These are phyloP conservation scores for Neodiprion lecontei DNA, from an alignment of 1,140 invertebrate genomes.

Conservation along the genomic window DNA sequence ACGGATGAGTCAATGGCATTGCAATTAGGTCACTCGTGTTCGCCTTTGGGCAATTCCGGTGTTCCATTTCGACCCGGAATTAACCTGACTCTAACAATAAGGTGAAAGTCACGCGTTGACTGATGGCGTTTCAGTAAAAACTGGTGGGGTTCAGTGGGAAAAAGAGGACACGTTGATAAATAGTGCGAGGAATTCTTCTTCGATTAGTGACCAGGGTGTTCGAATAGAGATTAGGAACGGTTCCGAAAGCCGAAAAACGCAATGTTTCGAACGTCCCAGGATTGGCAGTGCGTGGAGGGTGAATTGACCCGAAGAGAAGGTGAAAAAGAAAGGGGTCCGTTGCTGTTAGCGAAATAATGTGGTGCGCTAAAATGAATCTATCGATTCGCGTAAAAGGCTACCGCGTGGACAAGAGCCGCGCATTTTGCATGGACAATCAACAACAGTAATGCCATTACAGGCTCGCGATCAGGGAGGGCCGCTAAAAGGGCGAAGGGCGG, in stretches of 20 bases:
- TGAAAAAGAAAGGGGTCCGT: background rate
- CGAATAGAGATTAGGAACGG: slow-evolving; percentile 3
- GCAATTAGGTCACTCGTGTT: background rate
- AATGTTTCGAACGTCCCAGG: background rate
- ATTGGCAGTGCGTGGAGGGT: background rate
- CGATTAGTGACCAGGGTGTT: slow-evolving; percentile 10
- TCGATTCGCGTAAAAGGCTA: background rate
- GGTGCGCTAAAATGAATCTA: background rate
- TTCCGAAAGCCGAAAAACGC: background rate
- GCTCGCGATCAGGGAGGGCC: background rate
- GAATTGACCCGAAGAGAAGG: background rate
- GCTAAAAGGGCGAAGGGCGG: slow-evolving; percentile 2
- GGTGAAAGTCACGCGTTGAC: slow-evolving; percentile 16
- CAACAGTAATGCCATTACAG: background rate
- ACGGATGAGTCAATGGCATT: slow-evolving; percentile 9
- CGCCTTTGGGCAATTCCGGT: slow-evolving; percentile 5
- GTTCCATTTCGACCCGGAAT: slow-evolving; percentile 4
- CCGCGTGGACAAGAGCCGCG: background rate
- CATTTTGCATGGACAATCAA: background rate
- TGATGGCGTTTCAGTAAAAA: slow-evolving; percentile 10
- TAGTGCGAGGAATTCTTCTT: background rate
- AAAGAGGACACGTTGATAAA: slow-evolving; percentile 9
- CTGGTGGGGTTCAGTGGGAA: background rate
- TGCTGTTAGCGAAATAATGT: too few species aligned
- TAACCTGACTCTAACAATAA: slow-evolving; percentile 16